Evolutionary conservation across 2,113 vertebrate species (phyloP).

Genomic region (Trichechus manatus): DNA sequence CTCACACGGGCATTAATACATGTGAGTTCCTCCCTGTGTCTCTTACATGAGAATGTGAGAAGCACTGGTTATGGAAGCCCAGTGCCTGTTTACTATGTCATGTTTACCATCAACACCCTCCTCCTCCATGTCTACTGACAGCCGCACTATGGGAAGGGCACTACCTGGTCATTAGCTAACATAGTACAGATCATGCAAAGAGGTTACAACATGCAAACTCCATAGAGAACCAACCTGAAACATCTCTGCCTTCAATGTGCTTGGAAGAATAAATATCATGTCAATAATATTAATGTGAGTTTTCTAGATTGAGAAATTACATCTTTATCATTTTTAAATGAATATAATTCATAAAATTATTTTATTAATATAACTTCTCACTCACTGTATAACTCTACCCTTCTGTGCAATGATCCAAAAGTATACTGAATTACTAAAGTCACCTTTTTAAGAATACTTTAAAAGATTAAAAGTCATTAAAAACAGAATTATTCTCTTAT

Average conservation of each 20-base stretch:
- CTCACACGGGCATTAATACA: background rate
- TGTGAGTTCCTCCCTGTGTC: background rate
- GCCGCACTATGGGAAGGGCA: background rate
- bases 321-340: constrained; percentile 18
- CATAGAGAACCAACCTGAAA: background rate
- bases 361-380: constrained; percentile 28
- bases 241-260: background rate
- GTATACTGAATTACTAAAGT: constrained; percentile 1
- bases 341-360: constrained; percentile 32
- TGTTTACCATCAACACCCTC: background rate
- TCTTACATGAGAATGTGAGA: background rate
- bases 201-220: background rate
- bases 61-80: background rate
- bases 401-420: constrained; percentile 1
- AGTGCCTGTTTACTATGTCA: background rate
- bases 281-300: background rate
- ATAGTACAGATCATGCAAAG: background rate
- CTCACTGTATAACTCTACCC: background rate
- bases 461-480: constrained; percentile 7
- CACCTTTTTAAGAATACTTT: background rate
- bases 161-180: background rate
- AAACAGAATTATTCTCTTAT: constrained; percentile 30
- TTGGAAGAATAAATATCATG: background rate
- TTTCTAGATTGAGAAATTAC: background rate
- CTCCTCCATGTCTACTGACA: background rate